Evolutionary conservation across 2,797 vertebrate species (phyloP), one percentile per base, ranked within the genome.

Genomic region (Leucoraja ocellata): DNA sequence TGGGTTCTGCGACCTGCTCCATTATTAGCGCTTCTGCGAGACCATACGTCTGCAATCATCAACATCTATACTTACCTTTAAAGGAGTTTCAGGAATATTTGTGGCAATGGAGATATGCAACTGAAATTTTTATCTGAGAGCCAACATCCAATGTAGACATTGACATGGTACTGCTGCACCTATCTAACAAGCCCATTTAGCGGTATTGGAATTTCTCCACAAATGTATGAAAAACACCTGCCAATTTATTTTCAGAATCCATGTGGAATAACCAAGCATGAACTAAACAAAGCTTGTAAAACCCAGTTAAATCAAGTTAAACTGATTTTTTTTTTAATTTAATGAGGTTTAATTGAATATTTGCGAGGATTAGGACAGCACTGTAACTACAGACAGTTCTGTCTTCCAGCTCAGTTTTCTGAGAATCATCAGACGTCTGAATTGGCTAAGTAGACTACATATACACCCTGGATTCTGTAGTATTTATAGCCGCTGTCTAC

Each of bases 401-500:
- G 4, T n/a, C 61, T 88, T 88, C 84, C 84, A 88, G 84, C 6
- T 65, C 61, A 88, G 28, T 88, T 88, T 88, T 88, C 84, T 32
- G 84, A 32, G 84, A 65, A 14, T 88, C 28, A 88, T 88, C 84
- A 88, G 28, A 88, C n/a, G 32, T 88, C 61, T 88, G 84, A 63
- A 88, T 32, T 88, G 61, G n/a, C 84, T 88, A 63, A 65, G 16
- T 65, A n/a, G 32, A 9, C 61, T 88, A 36, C 61, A 65, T 68
- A 68, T 88, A 88, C n/a, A 36, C 84, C 36, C 61, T 68, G n/a
- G 84, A 88, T 88, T 88, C 61, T 88, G 61, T 36, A 36, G 16
- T 88, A 88, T 68, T 88, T 68, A 88, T 63, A 68, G 61, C 84
- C 68, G 61, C n/a, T 88, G 63, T 88, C 61, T 68, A 88, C n/a